phyloP scores from a whole-genome alignment of 2,888 invertebrate species.

The Protonemura montana region DNA sequence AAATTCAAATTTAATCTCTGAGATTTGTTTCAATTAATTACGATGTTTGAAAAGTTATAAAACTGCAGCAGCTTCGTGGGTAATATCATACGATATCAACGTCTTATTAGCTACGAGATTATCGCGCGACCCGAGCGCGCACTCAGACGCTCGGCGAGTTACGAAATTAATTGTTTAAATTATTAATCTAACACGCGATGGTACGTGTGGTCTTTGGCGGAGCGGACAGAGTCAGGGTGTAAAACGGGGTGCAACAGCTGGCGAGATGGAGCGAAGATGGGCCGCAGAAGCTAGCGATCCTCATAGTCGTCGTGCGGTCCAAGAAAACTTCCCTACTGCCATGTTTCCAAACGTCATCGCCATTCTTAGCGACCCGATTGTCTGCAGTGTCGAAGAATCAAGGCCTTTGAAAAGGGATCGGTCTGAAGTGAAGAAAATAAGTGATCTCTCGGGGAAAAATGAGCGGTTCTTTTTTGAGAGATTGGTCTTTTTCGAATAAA shows the following conservation, averaged over 20 bases:
- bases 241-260: neutral
- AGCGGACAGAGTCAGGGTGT: neutral
- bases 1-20: neutral
- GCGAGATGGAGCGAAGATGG: conserved; percentile 8
- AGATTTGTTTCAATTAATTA: neutral
- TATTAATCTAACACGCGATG: conserved; percentile 27
- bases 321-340: too few species aligned
- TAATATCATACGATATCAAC: neutral
- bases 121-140: neutral
- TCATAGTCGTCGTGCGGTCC: too few species aligned
- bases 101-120: neutral
- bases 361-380: too few species aligned
- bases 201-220: neutral
- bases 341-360: too few species aligned
- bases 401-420: too few species aligned
- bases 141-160: neutral
- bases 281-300: neutral
- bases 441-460: too few species aligned
- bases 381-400: too few species aligned
- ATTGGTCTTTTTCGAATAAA: too few species aligned
- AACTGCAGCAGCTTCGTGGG: neutral
- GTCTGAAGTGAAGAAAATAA: too few species aligned
- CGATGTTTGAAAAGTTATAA: neutral
- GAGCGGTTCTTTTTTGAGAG: too few species aligned
- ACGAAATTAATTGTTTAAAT: conserved; percentile 37